Conservation (phyloP, 2,888 invertebrate species). For the Synergus umbraculus region DNA sequence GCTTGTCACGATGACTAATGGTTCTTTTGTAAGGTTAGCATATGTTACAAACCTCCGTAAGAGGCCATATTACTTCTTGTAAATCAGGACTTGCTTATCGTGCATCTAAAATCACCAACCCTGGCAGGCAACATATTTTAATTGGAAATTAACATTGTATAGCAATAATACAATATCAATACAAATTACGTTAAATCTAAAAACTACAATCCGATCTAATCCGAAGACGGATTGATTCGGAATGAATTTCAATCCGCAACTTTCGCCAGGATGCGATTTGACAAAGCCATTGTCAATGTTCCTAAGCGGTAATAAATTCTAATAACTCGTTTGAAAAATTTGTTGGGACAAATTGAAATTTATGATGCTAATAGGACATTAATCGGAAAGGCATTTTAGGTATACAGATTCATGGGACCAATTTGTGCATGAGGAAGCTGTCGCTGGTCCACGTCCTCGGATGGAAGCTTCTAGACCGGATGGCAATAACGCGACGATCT, state of each 20-base stretch:
- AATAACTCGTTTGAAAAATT: background rate
- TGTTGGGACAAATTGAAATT: background rate
- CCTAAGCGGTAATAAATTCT: too few relatives aligned
- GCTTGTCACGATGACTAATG: background rate
- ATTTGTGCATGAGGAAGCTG: background rate
- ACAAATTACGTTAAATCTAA: background rate
- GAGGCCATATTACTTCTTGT: constrained; percentile 5
- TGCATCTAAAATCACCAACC: background rate
- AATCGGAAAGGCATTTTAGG: background rate
- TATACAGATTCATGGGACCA: background rate
- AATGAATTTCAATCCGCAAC: too few relatives aligned
- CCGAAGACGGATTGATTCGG: too few relatives aligned
- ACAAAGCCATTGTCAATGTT: too few relatives aligned
- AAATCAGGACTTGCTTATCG: background rate
- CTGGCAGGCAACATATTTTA: background rate
- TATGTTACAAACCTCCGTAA: background rate
- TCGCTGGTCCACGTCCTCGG: background rate
- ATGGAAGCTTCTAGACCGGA: constrained; percentile 40
- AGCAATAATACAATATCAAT: background rate
- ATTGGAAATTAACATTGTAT: background rate
- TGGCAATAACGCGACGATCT: constrained; percentile 71
- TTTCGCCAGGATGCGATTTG: too few relatives aligned
- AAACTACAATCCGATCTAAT: too few relatives aligned
- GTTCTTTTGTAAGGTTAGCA: background rate
- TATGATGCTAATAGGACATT: background rate